Percentiles rank a stretch among this genome's conserved stretches.
Conservation (phyloP, 2,797 vertebrate species). For the Chloroceryle amazona region DNA sequence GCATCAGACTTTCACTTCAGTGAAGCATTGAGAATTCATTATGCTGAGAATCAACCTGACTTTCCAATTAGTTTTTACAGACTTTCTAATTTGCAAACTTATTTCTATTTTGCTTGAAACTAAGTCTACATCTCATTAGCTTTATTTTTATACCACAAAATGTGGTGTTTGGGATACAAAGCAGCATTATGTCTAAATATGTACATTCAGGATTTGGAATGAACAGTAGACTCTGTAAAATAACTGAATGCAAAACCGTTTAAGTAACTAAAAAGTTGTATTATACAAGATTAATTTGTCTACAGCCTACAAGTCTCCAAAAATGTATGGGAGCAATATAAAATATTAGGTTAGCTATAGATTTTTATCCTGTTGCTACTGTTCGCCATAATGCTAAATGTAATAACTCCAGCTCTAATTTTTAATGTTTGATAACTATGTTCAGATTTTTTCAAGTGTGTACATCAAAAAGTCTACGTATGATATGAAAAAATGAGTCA, state of each 20-base stretch:
- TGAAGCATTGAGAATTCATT: background rate
- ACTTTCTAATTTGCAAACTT: slow-evolving; percentile 2
- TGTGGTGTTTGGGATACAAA: background rate
- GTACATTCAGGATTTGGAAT: background rate
- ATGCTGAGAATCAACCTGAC: background rate
- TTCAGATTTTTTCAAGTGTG: background rate
- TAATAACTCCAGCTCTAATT: background rate
- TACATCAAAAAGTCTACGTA: background rate
- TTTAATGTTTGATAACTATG: background rate
- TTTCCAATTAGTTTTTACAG: slow-evolving; percentile 31
- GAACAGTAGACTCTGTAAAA: slow-evolving; percentile 1
- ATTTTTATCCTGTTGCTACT: background rate
- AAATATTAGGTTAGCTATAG: background rate
- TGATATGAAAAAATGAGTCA: background rate
- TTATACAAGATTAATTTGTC: background rate
- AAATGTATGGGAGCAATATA: fast-evolving
- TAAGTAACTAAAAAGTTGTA: background rate
- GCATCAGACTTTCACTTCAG: background rate
- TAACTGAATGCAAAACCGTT: background rate
- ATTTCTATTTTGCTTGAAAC: slow-evolving; percentile 41
- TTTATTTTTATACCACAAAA: slow-evolving; percentile 24
- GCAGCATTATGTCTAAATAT: background rate
- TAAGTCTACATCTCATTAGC: slow-evolving; percentile 26
- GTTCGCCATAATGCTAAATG: background rate
- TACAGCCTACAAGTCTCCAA: background rate